Percentiles rank a stretch among this genome's conserved stretches.
These are phyloP conservation scores for Panthera uncia DNA, from an alignment of 2,113 vertebrate genomes.

Conservation along the genomic window DNA sequence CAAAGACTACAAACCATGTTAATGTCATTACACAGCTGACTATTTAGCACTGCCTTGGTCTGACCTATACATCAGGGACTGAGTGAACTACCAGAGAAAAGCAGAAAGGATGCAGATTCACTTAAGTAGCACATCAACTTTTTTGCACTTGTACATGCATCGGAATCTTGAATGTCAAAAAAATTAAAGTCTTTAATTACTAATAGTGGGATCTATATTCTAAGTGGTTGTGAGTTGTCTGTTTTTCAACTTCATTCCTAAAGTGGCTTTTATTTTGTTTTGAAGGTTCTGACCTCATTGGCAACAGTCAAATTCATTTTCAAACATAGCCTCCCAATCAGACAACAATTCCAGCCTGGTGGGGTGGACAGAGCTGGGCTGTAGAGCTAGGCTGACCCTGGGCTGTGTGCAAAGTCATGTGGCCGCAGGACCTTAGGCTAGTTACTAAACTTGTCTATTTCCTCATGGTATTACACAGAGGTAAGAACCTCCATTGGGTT, in stretches of 20 bases:
- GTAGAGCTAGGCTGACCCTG: background rate
- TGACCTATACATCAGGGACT: background rate
- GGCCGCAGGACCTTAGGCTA: background rate
- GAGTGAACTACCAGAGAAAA: background rate
- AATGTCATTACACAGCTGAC: background rate
- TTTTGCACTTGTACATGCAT: background rate
- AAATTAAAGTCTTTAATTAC: background rate
- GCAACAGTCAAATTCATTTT: background rate
- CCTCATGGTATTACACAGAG: background rate
- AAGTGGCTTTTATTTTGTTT: background rate
- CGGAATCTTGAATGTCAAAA: background rate
- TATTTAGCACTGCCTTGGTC: background rate
- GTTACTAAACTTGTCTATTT: background rate
- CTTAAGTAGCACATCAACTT: background rate
- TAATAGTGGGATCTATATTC: background rate
- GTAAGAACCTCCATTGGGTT: background rate
- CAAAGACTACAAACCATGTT: background rate
- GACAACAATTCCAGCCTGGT: background rate
- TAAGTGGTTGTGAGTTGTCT: constrained; percentile 18
- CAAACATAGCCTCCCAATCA: background rate
- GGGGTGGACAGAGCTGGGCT: background rate
- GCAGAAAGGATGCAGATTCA: background rate
- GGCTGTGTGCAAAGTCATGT: background rate
- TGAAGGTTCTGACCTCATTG: background rate
- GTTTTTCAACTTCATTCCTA: constrained; percentile 8